Percentiles rank a stretch among this genome's conserved stretches.
These are phyloP conservation scores for Drosophila albomicans DNA, from an alignment of 1,140 invertebrate species.

Conservation along the genomic window DNA sequence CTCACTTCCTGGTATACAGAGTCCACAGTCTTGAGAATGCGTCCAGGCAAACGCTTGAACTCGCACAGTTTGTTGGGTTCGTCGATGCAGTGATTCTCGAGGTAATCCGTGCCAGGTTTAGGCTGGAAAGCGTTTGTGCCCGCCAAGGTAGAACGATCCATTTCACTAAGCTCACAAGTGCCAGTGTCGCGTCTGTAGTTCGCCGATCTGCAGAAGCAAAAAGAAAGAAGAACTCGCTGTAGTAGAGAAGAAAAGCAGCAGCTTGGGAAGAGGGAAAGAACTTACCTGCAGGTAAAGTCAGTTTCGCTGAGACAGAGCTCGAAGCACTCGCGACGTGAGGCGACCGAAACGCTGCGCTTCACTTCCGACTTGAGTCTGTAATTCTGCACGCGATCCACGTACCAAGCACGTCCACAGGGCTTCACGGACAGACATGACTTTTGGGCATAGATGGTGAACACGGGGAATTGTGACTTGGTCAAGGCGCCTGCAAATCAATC, in stretches of 20 bases:
- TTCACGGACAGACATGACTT: slow-evolving; percentile 95
- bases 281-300: slow-evolving; percentile 95
- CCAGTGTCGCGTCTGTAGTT: slow-evolving; percentile 94
- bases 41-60: slow-evolving; percentile 94
- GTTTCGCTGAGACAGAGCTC: slow-evolving; percentile 94
- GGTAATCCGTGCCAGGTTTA: slow-evolving; percentile 91
- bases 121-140: slow-evolving; percentile 90
- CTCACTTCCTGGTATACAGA: slow-evolving; percentile 96
- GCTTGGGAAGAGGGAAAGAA: slow-evolving; percentile 27
- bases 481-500: slow-evolving; percentile 88
- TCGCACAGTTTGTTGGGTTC: slow-evolving; percentile 96
- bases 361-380: slow-evolving; percentile 90
- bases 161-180: slow-evolving; percentile 94
- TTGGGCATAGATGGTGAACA: slow-evolving; percentile 97
- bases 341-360: slow-evolving; percentile 89
- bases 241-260: background rate
- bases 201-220: slow-evolving; percentile 89
- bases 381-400: slow-evolving; percentile 95
- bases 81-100: slow-evolving; percentile 96
- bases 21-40: slow-evolving; percentile 97
- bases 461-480: slow-evolving; percentile 96
- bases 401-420: slow-evolving; percentile 95
- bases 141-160: slow-evolving; percentile 94
- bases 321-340: slow-evolving; percentile 93
- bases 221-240: background rate